Conservation (phyloP, 2,797 vertebrate genomes). For the Muscicapa striata region DNA sequence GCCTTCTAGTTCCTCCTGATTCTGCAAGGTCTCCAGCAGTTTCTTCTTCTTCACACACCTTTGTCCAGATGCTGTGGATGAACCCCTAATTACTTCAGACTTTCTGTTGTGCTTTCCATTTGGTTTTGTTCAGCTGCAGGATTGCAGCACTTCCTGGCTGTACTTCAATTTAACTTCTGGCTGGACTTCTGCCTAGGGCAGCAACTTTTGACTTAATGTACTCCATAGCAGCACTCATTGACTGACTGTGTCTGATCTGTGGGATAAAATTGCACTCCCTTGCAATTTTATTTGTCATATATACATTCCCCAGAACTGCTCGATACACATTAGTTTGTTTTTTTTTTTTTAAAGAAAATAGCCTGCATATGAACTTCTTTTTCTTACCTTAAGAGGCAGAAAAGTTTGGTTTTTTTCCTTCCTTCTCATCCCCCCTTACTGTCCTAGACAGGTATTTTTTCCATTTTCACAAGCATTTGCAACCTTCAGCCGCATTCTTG, state of each 20-base stretch:
- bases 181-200: constrained; percentile 26
- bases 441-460: neutral
- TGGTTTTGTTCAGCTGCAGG: neutral
- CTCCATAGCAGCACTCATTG: neutral
- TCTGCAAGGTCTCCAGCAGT: neutral
- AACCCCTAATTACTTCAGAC: neutral
- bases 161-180: constrained; percentile 11
- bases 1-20: neutral
- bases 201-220: neutral
- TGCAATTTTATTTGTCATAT: neutral
- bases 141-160: constrained; percentile 29
- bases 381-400: neutral
- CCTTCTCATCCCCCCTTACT: neutral
- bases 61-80: neutral
- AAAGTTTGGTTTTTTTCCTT: neutral
- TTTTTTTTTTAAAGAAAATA: neutral
- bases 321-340: neutral
- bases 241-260: neutral
- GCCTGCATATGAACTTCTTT: neutral
- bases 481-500: constrained; percentile 13
- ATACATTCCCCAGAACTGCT: neutral
- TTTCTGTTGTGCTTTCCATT: constrained; percentile 3
- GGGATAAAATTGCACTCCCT: neutral
- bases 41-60: neutral
- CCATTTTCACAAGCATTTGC: neutral